Conservation (phyloP, 2,797 vertebrate genomes). For the Pachyuromys duprasi region DNA sequence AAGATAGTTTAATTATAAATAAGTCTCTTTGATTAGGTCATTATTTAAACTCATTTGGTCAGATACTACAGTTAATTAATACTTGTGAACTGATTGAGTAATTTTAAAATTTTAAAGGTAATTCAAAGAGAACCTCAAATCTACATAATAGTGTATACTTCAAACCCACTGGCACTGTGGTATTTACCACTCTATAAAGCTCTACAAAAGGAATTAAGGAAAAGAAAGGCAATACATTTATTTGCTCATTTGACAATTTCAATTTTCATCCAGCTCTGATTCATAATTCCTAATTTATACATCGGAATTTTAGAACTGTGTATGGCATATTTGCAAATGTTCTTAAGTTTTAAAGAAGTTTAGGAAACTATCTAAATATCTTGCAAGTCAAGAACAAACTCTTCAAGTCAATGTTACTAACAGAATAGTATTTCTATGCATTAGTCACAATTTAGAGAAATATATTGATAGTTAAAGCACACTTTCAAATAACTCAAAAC, state of each 20-base stretch:
- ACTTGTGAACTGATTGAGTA: not conserved
- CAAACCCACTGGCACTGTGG: not conserved
- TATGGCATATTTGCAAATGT: constrained; percentile 33
- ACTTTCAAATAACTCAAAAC: constrained; percentile 52
- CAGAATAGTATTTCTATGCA: constrained; percentile 15
- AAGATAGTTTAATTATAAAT: constrained; percentile 18
- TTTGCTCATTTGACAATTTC: constrained; percentile 27
- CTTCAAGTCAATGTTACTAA: constrained; percentile 13
- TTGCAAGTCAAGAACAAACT: constrained; percentile 24
- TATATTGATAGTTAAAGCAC: constrained; percentile 6
- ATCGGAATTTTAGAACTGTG: constrained; percentile 46
- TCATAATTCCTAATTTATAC: constrained; percentile 54
- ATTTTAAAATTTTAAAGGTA: constrained; percentile 53
- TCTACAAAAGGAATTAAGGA: constrained; percentile 52
- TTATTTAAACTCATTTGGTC: constrained; percentile 31
- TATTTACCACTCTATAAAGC: not conserved
- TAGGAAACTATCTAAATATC: constrained; percentile 22
- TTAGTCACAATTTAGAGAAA: not conserved
- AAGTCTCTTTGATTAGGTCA: constrained; percentile 24
- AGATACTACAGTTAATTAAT: constrained; percentile 14
- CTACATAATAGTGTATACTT: constrained; percentile 16
- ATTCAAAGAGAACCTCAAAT: constrained; percentile 47
- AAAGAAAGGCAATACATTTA: constrained; percentile 21
- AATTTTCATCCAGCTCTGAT: constrained; percentile 42
- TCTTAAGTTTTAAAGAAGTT: constrained; percentile 40